phyloP scores from a whole-genome alignment of 2,797 vertebrate species.

The Anas capensis region DNA sequence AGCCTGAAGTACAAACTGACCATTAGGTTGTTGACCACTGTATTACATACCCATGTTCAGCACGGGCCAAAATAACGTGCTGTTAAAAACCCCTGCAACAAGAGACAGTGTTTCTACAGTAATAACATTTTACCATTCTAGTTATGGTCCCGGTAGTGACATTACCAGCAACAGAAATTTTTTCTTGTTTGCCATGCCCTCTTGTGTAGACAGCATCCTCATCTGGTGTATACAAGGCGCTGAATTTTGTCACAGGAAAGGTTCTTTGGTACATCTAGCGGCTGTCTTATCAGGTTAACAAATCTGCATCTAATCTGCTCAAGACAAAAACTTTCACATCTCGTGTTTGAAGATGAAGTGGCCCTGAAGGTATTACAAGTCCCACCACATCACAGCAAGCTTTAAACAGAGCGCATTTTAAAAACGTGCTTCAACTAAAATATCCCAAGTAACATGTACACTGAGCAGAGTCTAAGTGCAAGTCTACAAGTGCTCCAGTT shows the following conservation, averaged over 20 bases:
- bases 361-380: neutral
- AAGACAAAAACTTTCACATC: neutral
- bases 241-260: neutral
- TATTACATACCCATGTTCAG: accelerated
- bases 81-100: neutral
- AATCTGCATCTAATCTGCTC: conserved; percentile 1
- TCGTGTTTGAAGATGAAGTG: neutral
- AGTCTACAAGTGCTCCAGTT: neutral
- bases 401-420: neutral
- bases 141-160: neutral
- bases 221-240: neutral
- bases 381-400: neutral
- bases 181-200: neutral
- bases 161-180: neutral
- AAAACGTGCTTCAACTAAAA: neutral
- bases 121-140: neutral
- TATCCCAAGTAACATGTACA: neutral
- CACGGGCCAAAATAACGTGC: neutral
- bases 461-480: neutral
- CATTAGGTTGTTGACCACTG: neutral
- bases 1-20: neutral
- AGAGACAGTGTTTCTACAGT: neutral
- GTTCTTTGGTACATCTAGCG: neutral
- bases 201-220: neutral
- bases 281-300: neutral